These are phyloP conservation scores for Aix galericulata DNA, from an alignment of 2,113 vertebrate species.

Conservation along the genomic window DNA sequence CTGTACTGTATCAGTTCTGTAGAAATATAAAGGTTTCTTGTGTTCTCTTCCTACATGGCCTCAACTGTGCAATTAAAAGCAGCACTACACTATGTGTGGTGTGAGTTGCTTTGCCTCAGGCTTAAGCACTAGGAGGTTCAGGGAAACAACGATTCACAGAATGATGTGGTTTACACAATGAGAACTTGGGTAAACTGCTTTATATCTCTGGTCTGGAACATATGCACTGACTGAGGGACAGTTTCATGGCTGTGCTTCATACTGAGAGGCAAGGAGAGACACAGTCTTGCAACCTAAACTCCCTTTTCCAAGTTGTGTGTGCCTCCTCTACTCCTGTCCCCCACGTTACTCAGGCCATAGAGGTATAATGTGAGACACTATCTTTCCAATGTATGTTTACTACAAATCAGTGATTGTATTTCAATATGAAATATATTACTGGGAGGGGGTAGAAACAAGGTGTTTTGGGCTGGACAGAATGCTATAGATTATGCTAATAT, in stretches of 20 bases:
- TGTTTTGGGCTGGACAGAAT: neutral
- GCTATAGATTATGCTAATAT: neutral
- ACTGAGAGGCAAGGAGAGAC: neutral
- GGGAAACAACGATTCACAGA: constrained; percentile 2
- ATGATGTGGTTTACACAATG: neutral
- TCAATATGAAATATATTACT: neutral
- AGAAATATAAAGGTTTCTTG: constrained; percentile 69
- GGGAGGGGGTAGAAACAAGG: neutral
- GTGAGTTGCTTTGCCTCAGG: constrained; percentile 39
- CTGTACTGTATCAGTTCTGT: constrained; percentile 62
- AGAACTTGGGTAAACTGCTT: constrained; percentile 24
- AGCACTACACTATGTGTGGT: accelerated
- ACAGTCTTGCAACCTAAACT: neutral
- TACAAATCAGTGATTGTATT: neutral
- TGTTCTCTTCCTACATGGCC: constrained; percentile 43
- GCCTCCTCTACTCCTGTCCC: neutral
- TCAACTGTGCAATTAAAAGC: neutral
- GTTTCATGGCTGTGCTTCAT: neutral
- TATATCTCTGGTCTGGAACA: neutral
- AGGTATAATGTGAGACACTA: neutral
- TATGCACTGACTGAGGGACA: neutral
- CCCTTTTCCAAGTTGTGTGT: neutral
- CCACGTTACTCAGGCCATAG: neutral
- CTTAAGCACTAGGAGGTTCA: constrained; percentile 22
- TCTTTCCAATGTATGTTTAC: neutral